Base-by-base conservation (phyloP, 2,888 invertebrate genomes). In the Diplazon laetatorius region DNA sequence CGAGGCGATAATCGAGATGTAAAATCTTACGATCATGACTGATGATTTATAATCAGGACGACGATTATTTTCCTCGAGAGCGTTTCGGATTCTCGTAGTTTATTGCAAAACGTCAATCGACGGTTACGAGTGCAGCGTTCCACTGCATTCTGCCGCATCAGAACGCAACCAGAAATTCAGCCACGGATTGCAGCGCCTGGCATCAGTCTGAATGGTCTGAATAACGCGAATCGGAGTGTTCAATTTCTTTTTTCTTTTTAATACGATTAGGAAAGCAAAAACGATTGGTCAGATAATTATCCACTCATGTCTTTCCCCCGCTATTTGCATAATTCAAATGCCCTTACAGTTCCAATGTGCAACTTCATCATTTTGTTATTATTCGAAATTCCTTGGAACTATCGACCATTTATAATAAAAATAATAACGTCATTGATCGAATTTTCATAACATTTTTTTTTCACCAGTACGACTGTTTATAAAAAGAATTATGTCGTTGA, bases 101-200 rank as follows among this genome's bases (percentile, higher is more conserved):
- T 59, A 18, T 39, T 30, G 59, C 10, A 18, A 71, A 50, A 48
- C 55, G 68, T 73, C 68, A 74, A 63, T 73, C 75, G 52, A 52
- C 42, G 50, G 70, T 73, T 73, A 70, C 71, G 63, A 55, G 55
- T 60, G 10, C 16, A 35, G 18, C 37, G 63, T 72, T 63, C 62
- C 62, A 63, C 71, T 72, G 71, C 71, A 72, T 72, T 72, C 62
- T 80, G 80, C 82, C 80, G 82, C 82, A 82, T 76, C 72, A 73
- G 55, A 80, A 81, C 71, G 82, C 80, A 70, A 74, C 78, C 75
- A 30, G n/a, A n/a, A 30, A 30, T 30, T 2, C 30, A 30, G 6
- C 30, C 4, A 30, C 30, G 6, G 30, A 30, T 6, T 5, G 30
- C 30, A 30, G 80, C 81, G 82, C 76, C 78, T 60, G 66, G 59